Percentiles rank a stretch among this genome's conserved stretches.
Conservation (phyloP, 2,797 vertebrate genomes). For the Perodicticus potto region DNA sequence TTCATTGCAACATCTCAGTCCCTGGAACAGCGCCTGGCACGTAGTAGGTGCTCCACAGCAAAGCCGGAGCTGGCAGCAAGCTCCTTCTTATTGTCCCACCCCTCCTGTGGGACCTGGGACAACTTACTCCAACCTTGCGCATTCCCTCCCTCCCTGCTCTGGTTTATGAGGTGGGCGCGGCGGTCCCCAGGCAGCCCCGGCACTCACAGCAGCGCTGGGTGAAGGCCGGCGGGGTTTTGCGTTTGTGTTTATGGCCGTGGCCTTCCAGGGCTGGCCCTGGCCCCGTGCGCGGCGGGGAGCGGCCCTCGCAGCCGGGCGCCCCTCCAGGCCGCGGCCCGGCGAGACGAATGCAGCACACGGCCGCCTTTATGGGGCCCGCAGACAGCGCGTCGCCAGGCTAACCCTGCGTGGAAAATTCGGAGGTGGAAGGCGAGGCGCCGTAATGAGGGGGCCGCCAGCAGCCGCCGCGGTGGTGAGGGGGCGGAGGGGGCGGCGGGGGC, state of each 20-base stretch:
- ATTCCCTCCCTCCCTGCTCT: too few species aligned
- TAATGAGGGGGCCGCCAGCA: conserved; percentile 84
- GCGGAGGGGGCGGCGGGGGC: conserved; percentile 57
- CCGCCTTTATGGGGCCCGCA: conserved; percentile 86
- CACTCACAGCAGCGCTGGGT: too few species aligned
- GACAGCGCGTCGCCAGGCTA: conserved; percentile 90
- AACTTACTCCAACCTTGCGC: too few species aligned
- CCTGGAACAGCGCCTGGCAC: background rate
- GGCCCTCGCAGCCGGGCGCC: conserved; percentile 52
- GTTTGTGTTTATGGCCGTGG: too few species aligned
- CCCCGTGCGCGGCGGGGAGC: background rate
- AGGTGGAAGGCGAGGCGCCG: conserved; percentile 88
- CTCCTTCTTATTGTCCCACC: fast-evolving
- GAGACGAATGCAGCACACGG: conserved; percentile 82
- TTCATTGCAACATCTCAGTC: fast-evolving
- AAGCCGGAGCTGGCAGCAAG: background rate
- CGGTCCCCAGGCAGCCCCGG: too few species aligned
- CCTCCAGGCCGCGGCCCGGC: conserved; percentile 72
- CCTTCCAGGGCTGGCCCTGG: too few species aligned
- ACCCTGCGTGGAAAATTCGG: conserved; percentile 92
- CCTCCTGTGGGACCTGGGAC: background rate
- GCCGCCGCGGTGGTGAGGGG: conserved; percentile 42
- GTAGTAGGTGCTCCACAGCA: background rate
- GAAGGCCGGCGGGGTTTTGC: too few species aligned
- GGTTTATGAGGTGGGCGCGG: too few species aligned